phyloP scores from a whole-genome alignment of 2,113 vertebrate genomes.

The Heliornis fulica region DNA sequence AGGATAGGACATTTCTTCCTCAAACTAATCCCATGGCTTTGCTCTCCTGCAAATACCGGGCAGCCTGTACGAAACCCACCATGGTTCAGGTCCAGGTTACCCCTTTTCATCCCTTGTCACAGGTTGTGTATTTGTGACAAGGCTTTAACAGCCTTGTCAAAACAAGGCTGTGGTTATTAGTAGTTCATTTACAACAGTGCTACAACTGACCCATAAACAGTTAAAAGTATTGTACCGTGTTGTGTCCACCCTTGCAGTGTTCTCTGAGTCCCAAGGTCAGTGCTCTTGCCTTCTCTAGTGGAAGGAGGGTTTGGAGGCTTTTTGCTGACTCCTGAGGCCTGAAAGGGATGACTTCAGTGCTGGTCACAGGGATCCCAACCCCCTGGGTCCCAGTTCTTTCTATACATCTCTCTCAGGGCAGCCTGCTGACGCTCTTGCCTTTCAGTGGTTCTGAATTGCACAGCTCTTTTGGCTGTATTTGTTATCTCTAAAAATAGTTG shows the following conservation, averaged over 20 bases:
- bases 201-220: not conserved
- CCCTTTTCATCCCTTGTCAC: not conserved
- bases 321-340: too few relatives aligned
- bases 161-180: not conserved
- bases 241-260: not conserved
- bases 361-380: not conserved
- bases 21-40: not conserved
- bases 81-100: not conserved
- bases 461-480: not conserved
- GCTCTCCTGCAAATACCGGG: not conserved
- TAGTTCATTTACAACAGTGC: too few relatives aligned
- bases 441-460: not conserved
- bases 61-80: not conserved
- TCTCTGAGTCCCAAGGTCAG: not conserved
- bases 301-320: not conserved
- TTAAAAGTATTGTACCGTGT: not conserved
- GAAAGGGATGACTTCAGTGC: not conserved
- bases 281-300: not conserved
- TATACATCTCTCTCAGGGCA: not conserved
- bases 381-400: not conserved
- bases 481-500: not conserved
- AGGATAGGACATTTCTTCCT: not conserved
- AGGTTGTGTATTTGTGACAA: not conserved
- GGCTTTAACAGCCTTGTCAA: not conserved
- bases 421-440: not conserved